Percentiles rank a stretch among this genome's conserved stretches.
Evolutionary conservation across 2,797 vertebrate genomes (phyloP).

Genomic region (Rhinella marina): DNA sequence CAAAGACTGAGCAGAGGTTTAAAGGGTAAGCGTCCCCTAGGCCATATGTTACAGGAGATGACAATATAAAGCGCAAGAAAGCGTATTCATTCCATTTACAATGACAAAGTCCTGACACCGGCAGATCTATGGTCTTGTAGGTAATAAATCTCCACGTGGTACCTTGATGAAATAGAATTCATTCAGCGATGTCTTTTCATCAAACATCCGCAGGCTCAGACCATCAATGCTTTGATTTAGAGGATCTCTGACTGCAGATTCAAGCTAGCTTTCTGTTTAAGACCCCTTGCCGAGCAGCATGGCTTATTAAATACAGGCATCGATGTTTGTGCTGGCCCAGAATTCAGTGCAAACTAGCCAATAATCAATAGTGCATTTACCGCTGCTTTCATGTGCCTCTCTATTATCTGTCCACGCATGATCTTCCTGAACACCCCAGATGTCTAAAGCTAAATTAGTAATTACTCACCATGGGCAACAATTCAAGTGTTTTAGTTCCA

Average conservation of each 20-base stretch:
- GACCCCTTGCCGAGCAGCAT: not conserved
- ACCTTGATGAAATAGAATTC: not conserved
- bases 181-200: slow-evolving; percentile 8
- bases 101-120: not conserved
- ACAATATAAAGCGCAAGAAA: not conserved
- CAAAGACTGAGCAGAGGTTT: not conserved
- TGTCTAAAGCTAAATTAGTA: slow-evolving; percentile 32
- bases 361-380: slow-evolving; percentile 47
- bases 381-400: slow-evolving; percentile 11
- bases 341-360: slow-evolving; percentile 29
- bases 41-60: not conserved
- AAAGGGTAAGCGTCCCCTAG: not conserved
- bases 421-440: slow-evolving; percentile 20
- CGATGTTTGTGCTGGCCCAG: not conserved
- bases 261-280: not conserved
- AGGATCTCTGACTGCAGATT: not conserved
- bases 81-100: not conserved
- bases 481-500: slow-evolving; percentile 29
- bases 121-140: not conserved
- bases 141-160: not conserved
- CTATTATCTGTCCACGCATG: slow-evolving; percentile 21
- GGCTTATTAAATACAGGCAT: slow-evolving; percentile 14
- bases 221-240: not conserved
- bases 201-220: not conserved
- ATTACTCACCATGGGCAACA: slow-evolving; percentile 29